These are phyloP conservation scores for Potamarius usumacintae DNA, from an alignment of 2,113 vertebrate species.

Conservation along the genomic window DNA sequence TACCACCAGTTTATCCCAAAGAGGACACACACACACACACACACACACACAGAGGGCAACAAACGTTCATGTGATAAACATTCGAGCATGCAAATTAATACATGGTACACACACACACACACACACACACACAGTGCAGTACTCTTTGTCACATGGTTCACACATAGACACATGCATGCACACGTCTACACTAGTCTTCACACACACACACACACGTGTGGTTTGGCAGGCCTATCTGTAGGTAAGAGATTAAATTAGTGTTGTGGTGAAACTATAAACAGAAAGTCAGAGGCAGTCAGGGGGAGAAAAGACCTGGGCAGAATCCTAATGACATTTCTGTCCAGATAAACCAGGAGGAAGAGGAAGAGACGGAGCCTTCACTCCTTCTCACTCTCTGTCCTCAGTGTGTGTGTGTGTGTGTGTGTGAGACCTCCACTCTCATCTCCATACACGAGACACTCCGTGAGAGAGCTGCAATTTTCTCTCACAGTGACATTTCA, in stretches of 20 bases:
- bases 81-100: slow-evolving; percentile 1
- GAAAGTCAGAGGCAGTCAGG: slow-evolving; percentile 56
- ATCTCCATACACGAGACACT: neutral
- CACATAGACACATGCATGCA: slow-evolving; percentile 38
- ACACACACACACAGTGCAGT: neutral
- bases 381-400: neutral
- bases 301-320: slow-evolving; percentile 41
- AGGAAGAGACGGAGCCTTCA: slow-evolving; percentile 26
- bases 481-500: neutral
- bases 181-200: slow-evolving; percentile 2
- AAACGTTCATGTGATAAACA: neutral
- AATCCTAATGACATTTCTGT: slow-evolving; percentile 61
- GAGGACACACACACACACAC: slow-evolving; percentile 53
- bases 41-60: slow-evolving; percentile 21
- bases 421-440: neutral
- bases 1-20: slow-evolving; percentile 73
- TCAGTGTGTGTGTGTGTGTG: neutral
- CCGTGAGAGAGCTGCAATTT: neutral
- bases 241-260: slow-evolving; percentile 65
- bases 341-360: slow-evolving; percentile 39
- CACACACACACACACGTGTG: slow-evolving; percentile 17
- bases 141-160: neutral
- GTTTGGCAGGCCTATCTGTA: slow-evolving; percentile 35
- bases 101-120: neutral
- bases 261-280: slow-evolving; percentile 66